Percentiles rank a stretch among this genome's conserved stretches.
phyloP scores from a whole-genome alignment of 2,113 vertebrate genomes.

The Camarhynchus parvulus region DNA sequence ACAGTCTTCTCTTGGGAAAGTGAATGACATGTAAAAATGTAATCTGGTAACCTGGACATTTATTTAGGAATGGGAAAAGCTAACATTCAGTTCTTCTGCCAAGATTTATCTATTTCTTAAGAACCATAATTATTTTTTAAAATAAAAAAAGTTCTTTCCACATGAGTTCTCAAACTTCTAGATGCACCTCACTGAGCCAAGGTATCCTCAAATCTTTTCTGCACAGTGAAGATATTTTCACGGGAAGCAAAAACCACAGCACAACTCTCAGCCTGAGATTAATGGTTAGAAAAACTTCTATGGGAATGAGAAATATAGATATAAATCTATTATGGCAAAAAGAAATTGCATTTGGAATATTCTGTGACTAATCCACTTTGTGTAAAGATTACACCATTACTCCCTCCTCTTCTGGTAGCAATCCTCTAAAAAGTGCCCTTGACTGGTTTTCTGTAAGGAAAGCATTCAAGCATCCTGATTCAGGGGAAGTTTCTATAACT shows the following conservation, averaged over 20 bases:
- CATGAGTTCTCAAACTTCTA: neutral
- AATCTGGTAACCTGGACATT: neutral
- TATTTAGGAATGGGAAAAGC: neutral
- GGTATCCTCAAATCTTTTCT: neutral
- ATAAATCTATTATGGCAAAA: neutral
- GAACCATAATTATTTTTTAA: neutral
- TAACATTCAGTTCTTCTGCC: neutral
- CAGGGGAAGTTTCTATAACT: neutral
- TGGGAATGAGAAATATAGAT: neutral
- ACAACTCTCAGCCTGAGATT: neutral
- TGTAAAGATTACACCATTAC: neutral
- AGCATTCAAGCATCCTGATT: neutral
- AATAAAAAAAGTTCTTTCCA: neutral
- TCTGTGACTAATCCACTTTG: neutral
- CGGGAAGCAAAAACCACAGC: neutral
- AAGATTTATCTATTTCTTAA: neutral
- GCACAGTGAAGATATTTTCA: neutral
- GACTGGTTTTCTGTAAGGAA: neutral
- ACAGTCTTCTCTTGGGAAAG: neutral
- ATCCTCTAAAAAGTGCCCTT: neutral
- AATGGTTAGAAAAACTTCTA: neutral
- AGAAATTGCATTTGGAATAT: neutral
- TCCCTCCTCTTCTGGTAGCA: neutral
- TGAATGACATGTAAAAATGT: neutral
- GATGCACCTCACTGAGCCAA: neutral